These are phyloP conservation scores for Gortyna flavago DNA, from an alignment of 2,888 invertebrate genomes.

Conservation along the genomic window DNA sequence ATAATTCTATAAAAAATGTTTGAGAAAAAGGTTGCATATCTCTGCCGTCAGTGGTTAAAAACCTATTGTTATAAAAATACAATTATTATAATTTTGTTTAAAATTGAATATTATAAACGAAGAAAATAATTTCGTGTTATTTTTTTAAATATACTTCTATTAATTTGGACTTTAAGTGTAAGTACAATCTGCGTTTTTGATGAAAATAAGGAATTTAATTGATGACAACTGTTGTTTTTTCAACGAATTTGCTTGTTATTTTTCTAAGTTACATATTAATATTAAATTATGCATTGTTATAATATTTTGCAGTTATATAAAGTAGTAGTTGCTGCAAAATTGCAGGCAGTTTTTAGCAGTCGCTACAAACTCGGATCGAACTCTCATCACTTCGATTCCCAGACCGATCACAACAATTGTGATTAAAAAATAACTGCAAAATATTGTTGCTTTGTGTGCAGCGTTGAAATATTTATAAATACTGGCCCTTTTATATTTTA, in stretches of 20 bases:
- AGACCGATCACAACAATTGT: neutral
- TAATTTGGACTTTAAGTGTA: constrained; percentile 26
- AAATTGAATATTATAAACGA: constrained; percentile 11
- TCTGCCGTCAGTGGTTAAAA: constrained; percentile 38
- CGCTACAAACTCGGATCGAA: neutral
- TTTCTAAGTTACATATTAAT: constrained; percentile 43
- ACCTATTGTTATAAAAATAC: constrained; percentile 46
- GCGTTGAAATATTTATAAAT: constrained; percentile 57
- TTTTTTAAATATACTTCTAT: constrained; percentile 37
- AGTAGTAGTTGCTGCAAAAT: neutral
- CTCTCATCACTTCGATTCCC: neutral
- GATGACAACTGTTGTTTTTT: constrained; percentile 37
- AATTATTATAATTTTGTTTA: constrained; percentile 33
- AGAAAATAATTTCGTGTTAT: constrained; percentile 39
- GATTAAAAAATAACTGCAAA: constrained; percentile 18
- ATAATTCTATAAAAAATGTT: neutral
- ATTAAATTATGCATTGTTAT: constrained; percentile 15
- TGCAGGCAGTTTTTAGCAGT: constrained; percentile 34
- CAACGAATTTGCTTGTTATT: constrained; percentile 55
- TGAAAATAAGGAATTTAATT: constrained; percentile 15
- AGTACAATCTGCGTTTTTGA: constrained; percentile 2
- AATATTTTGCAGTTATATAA: constrained; percentile 39
- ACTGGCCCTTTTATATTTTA: constrained; percentile 42
- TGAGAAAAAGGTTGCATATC: constrained; percentile 31
- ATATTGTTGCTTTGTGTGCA: constrained; percentile 26